A percentile compares a stretch with the other conserved stretches of the same genome.
Evolutionary conservation across 2,113 vertebrate species (phyloP).

Genomic region (Pangasianodon gigas): DNA sequence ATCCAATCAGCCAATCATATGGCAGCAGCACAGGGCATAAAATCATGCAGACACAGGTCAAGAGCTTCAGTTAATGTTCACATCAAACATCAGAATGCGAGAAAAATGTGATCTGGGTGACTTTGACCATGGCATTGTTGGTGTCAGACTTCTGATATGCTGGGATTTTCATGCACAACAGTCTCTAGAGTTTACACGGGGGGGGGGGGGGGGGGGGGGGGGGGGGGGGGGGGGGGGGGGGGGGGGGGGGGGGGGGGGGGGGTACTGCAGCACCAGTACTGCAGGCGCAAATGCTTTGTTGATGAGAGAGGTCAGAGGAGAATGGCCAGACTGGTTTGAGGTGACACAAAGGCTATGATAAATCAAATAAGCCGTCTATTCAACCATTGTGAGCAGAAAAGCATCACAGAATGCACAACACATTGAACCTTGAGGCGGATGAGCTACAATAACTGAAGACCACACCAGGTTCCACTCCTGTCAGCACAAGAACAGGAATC

Average conservation of each 20-base stretch:
- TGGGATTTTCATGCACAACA: neutral
- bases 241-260: too few species aligned
- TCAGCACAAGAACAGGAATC: neutral
- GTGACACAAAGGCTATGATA: neutral
- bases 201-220: too few species aligned
- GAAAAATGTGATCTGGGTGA: too few species aligned
- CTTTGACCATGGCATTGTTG: neutral
- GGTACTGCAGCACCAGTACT: too few species aligned
- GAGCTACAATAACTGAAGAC: neutral
- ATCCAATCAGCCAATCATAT: neutral
- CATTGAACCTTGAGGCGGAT: neutral
- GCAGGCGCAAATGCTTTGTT: neutral
- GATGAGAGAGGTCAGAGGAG: neutral
- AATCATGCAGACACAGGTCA: neutral
- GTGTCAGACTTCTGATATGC: neutral
- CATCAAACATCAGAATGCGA: neutral
- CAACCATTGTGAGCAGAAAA: neutral
- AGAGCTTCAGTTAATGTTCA: neutral
- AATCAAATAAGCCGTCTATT: neutral
- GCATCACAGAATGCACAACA: neutral
- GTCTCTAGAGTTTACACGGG: neutral
- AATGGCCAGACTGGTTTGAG: neutral
- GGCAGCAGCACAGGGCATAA: neutral
- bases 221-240: too few species aligned
- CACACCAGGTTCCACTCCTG: neutral